A percentile compares a stretch with the other conserved stretches of the same genome.
phyloP scores from a whole-genome alignment of 2,113 vertebrate species.

The Brachyistius frenatus region DNA sequence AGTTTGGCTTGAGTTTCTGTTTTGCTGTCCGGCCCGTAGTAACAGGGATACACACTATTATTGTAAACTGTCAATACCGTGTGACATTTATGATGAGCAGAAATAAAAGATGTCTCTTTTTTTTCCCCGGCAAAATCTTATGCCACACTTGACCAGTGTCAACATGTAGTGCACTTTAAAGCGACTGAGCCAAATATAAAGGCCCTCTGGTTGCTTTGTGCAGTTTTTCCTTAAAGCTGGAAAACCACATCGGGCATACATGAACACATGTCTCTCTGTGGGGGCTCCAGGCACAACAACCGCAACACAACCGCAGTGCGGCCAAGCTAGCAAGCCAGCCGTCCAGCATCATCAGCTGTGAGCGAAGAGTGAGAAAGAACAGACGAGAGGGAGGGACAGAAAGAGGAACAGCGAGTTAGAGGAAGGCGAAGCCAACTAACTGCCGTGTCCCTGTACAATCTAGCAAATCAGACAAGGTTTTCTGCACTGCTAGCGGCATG shows the following conservation, averaged over 20 bases:
- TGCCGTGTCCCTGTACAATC: constrained; percentile 40
- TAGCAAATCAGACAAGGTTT: constrained; percentile 36
- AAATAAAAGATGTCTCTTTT: neutral
- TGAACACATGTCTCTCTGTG: constrained; percentile 48
- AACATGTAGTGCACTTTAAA: neutral
- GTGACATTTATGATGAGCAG: neutral
- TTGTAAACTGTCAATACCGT: neutral
- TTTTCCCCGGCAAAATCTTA: constrained; percentile 4
- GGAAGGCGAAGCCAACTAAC: constrained; percentile 24
- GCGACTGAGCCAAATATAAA: neutral
- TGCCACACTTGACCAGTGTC: neutral
- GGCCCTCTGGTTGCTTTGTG: constrained; percentile 21
- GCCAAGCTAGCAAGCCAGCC: constrained; percentile 40
- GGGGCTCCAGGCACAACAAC: constrained; percentile 40
- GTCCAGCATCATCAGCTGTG: constrained; percentile 39
- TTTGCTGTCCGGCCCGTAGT: neutral
- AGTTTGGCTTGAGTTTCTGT: constrained; percentile 23
- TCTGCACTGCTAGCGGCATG: constrained; percentile 17
- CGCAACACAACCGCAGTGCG: constrained; percentile 51
- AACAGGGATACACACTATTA: neutral
- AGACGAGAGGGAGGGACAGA: constrained; percentile 26
- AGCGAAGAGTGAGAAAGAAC: constrained; percentile 47
- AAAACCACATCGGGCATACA: constrained; percentile 39
- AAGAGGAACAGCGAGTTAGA: neutral
- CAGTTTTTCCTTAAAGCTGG: constrained; percentile 37